Percentiles rank a stretch among this genome's conserved stretches.
Evolutionary conservation across 2,888 invertebrate species (phyloP).

Genomic region (Barypeithes pellucidus): DNA sequence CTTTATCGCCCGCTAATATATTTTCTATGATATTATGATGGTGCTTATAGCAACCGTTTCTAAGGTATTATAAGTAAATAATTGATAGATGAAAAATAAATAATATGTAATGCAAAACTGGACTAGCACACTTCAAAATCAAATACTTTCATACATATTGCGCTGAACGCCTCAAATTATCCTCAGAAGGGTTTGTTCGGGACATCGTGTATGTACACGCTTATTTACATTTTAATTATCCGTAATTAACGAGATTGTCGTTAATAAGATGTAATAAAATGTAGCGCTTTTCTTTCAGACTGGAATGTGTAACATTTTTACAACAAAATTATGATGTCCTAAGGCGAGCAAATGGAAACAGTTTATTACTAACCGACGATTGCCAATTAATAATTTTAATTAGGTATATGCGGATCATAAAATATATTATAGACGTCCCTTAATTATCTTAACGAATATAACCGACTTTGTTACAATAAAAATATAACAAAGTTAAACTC

Average conservation of each 20-base stretch:
- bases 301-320: constrained; percentile 32
- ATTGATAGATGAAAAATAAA: no score
- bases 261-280: constrained; percentile 15
- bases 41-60: no score
- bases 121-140: no score
- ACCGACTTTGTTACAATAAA: constrained; percentile 62
- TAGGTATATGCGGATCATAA: constrained; percentile 57
- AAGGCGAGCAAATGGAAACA: constrained; percentile 43
- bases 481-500: constrained; percentile 62
- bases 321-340: constrained; percentile 48
- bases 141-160: no score
- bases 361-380: constrained; percentile 50
- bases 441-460: constrained; percentile 56
- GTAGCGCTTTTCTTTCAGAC: constrained; percentile 10
- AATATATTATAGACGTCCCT: constrained; percentile 54
- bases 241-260: constrained; percentile 17
- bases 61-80: no score
- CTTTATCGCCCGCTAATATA: no score
- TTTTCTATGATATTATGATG: no score
- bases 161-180: no score
- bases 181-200: no score
- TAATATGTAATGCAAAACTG: no score
- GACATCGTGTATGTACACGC: not conserved
- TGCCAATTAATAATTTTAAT: constrained; percentile 59
- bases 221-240: constrained; percentile 18